Percentiles rank a stretch among this genome's conserved stretches.
These are phyloP conservation scores for Yponomeuta evonymella DNA, from an alignment of 2,888 invertebrate genomes.

Conservation along the genomic window DNA sequence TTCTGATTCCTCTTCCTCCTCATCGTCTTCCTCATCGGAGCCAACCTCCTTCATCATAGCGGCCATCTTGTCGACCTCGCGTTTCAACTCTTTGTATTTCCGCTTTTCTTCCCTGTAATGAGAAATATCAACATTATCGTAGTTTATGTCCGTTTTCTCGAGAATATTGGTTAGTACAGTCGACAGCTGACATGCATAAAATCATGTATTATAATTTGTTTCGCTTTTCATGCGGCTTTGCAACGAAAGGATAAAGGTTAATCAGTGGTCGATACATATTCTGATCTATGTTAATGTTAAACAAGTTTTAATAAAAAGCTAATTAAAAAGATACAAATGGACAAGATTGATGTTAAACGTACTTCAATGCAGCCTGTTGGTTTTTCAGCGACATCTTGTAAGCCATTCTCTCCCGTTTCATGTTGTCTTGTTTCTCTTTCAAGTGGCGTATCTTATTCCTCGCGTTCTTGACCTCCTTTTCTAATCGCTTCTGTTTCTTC, in stretches of 20 bases:
- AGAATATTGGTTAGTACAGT: neutral
- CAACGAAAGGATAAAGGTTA: no score
- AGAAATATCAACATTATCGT: neutral
- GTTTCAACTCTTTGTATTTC: slow-evolving; percentile 88
- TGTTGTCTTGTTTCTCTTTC: slow-evolving; percentile 85
- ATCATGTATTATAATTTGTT: no score
- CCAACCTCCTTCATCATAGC: slow-evolving; percentile 88
- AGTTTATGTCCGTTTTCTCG: neutral
- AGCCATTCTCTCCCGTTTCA: slow-evolving; percentile 86
- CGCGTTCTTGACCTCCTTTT: slow-evolving; percentile 78
- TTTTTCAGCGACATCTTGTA: slow-evolving; percentile 88
- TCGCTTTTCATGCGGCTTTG: no score
- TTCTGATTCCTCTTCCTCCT: slow-evolving; percentile 77
- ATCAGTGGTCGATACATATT: neutral
- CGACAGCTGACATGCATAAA: neutral
- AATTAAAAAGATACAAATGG: no score
- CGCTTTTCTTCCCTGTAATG: slow-evolving; percentile 82
- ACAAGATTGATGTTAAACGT: neutral
- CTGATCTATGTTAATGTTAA: neutral
- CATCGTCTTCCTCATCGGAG: slow-evolving; percentile 82
- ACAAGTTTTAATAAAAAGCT: neutral
- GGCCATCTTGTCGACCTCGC: slow-evolving; percentile 94
- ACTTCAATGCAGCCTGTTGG: slow-evolving; percentile 85
- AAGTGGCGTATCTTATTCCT: slow-evolving; percentile 80
- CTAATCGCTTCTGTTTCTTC: slow-evolving; percentile 79